Conservation (phyloP, 2,113 vertebrate species). For the Synchiropus splendidus region DNA sequence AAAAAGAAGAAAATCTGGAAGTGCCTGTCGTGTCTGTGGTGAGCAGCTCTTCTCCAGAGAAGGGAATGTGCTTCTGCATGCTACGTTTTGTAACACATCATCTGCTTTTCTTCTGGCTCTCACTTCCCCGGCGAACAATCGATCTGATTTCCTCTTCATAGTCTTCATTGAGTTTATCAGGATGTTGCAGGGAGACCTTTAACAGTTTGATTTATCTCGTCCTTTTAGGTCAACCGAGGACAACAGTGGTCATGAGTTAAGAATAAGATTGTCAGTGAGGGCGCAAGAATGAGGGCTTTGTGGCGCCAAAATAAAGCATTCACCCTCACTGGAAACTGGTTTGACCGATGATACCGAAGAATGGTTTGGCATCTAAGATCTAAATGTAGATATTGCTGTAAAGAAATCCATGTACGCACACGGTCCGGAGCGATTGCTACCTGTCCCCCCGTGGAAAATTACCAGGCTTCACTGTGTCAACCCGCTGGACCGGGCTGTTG, state of each 20-base stretch:
- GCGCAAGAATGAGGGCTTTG: conserved; percentile 42
- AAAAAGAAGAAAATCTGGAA: too few relatives aligned
- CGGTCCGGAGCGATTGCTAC: neutral
- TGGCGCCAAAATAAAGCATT: conserved; percentile 27
- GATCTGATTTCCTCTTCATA: too few relatives aligned
- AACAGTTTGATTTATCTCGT: too few relatives aligned
- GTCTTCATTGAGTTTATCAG: conserved; percentile 8
- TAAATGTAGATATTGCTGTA: too few relatives aligned
- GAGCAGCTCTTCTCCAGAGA: neutral
- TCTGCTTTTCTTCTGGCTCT: conserved; percentile 1
- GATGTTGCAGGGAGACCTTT: too few relatives aligned
- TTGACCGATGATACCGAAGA: conserved; percentile 26
- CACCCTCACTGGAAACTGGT: conserved; percentile 27
- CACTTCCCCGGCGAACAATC: too few relatives aligned
- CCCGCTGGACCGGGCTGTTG: conserved; percentile 45
- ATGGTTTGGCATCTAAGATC: too few relatives aligned
- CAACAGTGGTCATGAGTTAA: conserved; percentile 7
- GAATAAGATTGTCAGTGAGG: conserved; percentile 14
- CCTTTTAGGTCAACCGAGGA: conserved; percentile 17
- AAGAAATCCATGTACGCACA: too few relatives aligned
- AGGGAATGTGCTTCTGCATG: neutral
- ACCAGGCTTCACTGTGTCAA: conserved; percentile 29
- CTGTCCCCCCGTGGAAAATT: conserved; percentile 53
- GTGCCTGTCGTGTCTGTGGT: conserved; percentile 18
- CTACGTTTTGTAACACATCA: neutral